These are phyloP conservation scores for Catostomus latipinnis DNA, from an alignment of 2,797 vertebrate genomes.

Conservation along the genomic window DNA sequence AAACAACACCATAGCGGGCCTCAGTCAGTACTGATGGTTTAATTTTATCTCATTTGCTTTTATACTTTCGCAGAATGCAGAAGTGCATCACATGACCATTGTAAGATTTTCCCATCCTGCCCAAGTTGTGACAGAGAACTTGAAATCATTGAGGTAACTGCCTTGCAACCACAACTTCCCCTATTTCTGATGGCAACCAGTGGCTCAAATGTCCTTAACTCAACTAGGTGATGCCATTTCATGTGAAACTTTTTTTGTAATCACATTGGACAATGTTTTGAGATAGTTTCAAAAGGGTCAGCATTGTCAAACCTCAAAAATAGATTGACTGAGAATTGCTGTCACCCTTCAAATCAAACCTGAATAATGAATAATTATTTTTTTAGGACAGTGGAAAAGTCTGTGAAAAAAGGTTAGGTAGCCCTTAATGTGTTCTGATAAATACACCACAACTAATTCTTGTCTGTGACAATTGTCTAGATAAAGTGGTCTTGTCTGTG, in stretches of 20 bases:
- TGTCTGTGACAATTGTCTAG: neutral
- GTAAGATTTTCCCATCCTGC: slow-evolving; percentile 72
- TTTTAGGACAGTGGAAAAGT: neutral
- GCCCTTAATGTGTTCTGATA: neutral
- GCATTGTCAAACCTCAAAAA: slow-evolving; percentile 41
- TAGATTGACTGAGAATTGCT: neutral
- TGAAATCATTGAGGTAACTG: slow-evolving; percentile 61
- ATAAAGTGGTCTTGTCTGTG: too few species aligned
- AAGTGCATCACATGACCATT: slow-evolving; percentile 74
- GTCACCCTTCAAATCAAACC: neutral
- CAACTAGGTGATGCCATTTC: slow-evolving; percentile 67
- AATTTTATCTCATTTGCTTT: slow-evolving; percentile 74
- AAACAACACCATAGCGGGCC: neutral
- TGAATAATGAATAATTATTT: neutral
- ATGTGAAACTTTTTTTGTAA: slow-evolving; percentile 57
- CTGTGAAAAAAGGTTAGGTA: neutral
- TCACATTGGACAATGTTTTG: neutral
- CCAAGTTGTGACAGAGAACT: slow-evolving; percentile 56
- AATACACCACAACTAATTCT: neutral
- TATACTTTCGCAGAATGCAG: slow-evolving; percentile 74
- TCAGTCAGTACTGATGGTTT: slow-evolving; percentile 54
- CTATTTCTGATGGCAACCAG: slow-evolving; percentile 62
- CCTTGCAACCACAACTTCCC: slow-evolving; percentile 75
- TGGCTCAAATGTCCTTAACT: slow-evolving; percentile 54
- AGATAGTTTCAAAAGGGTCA: slow-evolving; percentile 32